Evolutionary conservation across 92 coral and sea anemone genomes (phyloP), one percentile per base, ranked within the genome.

Genomic region (Siderastrea radians): DNA sequence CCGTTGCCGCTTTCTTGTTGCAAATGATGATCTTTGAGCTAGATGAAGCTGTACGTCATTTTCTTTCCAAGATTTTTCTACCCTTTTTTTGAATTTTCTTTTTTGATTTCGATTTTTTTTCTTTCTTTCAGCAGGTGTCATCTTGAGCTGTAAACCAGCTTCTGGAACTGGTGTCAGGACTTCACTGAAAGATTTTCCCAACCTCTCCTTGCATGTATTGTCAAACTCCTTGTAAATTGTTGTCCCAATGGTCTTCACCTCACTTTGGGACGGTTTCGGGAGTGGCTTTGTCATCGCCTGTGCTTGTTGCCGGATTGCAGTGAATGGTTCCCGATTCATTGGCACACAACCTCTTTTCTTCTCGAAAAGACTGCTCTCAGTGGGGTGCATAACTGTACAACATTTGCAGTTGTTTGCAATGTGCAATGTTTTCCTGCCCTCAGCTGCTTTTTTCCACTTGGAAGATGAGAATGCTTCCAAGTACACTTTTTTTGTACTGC

Each of bases 11-110:
- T 84, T 84, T 11, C 89, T 59, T 6, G 78, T 50, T 4, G 69
- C 43, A 65, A 60, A 84, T 3, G 88, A 84, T 4, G 54, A 44
- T 16, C 68, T 47, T 75, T 84, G 88, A 6, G 63, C 88, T 26
- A 84, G 44, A 49, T 75, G 82, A 61, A 44, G 74, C 16, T 74
- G 46, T 1, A 84, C 88, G 73, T 84, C 88, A 53, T 77, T 55
- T 60, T 84, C 73, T 10, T 70, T 69, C 81, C 81, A 73, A 15
- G 48, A 68, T 45, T 84, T 66, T 57, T 72, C 80, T 4, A 60
- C 67, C 1, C 46, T 12, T 72, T 74, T 84, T 60, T 84, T 84
- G 38, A 26, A 26, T 26, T 26, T 26, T 26, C 38, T 26, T 26
- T 26, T 26, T 26, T 26, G 38, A 26, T 26, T 26, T 26, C 38